Conservation (phyloP, 1,140 invertebrate genomes). For the Zophobas morio region DNA sequence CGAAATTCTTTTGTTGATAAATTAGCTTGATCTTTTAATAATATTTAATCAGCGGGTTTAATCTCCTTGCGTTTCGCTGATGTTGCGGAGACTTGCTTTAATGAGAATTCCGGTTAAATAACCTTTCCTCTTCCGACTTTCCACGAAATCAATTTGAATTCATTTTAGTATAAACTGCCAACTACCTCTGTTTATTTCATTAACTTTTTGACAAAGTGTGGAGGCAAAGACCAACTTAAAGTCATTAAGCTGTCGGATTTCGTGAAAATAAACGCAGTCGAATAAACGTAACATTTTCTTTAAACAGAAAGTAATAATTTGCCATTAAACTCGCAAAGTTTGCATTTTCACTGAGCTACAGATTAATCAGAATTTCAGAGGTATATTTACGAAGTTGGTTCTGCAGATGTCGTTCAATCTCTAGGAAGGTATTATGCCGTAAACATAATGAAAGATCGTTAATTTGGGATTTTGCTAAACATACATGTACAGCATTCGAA, state of each 20-base stretch:
- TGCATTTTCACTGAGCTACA: background rate
- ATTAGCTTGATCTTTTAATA: background rate
- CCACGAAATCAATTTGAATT: conserved; percentile 24
- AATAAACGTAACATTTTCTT: conserved; percentile 10
- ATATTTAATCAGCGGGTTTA: conserved; percentile 6
- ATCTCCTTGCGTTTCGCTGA: background rate
- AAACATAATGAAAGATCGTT: background rate
- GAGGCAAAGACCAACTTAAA: background rate
- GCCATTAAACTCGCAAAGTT: conserved; percentile 9
- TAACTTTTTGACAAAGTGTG: conserved; percentile 14
- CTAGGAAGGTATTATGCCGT: no score
- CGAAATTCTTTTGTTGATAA: conserved; percentile 1
- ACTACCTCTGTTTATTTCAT: conserved; percentile 22
- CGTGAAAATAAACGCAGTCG: background rate
- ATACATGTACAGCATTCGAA: background rate
- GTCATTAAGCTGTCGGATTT: background rate
- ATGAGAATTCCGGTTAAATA: conserved; percentile 14
- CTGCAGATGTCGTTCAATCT: background rate
- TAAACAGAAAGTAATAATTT: conserved; percentile 19
- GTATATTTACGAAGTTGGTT: background rate
- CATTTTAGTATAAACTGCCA: background rate
- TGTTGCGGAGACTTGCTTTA: background rate
- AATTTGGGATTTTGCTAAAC: background rate
- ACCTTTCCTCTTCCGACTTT: background rate
- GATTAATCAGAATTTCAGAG: background rate